Evolutionary conservation across 2,888 invertebrate species (phyloP), one percentile per base, ranked within the genome.

Genomic region (Digitonthophagus gazella): DNA sequence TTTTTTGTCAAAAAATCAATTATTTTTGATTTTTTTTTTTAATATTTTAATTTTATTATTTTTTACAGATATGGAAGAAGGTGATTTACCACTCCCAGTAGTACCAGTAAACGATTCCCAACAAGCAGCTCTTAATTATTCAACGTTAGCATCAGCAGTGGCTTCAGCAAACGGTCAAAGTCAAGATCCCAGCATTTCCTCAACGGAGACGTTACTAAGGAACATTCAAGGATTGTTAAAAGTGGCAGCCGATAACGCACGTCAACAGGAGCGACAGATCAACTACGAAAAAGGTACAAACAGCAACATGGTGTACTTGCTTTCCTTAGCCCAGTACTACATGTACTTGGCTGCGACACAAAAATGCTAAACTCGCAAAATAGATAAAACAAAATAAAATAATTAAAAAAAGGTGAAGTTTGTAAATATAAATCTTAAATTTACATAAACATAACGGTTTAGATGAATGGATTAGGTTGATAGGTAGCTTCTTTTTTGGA

Each of bases 171-270:
- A 86, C 69, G 85, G 84, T 77, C 78, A 81, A 72, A 73, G 86
- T 75, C 89, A 88, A 76, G 87, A 88, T 74, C 85, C 87, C 64
- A 85, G 86, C 80, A 86, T 89, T 76, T 93, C 93, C 74, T 96
- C 96, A 78, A 96, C 97, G 70, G 97, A 97, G 85, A 96, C 96
- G 71, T 87, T 97, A 75, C 89, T 97, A 75, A 88, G 97, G 80
- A 97, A 97, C 84, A 97, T 98, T 80, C 97, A 97, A 84, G 96
- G 97, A 67, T 88, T 97, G 74, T 89, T 97, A 73, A 97, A 97
- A 84, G 96, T 97, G 72, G 97, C 97, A n/a, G 96, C 96, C 1
- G 97, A 97, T 84, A 97, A 97, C 84, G 96, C 97, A 67, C 89
- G 97, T 77, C 96, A 97, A 80, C 96, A 97, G 84, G 97, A 98